Percentiles rank a stretch among this genome's conserved stretches.
Conservation (phyloP, 1,140 invertebrate species). For the Phymastichus coffea region DNA sequence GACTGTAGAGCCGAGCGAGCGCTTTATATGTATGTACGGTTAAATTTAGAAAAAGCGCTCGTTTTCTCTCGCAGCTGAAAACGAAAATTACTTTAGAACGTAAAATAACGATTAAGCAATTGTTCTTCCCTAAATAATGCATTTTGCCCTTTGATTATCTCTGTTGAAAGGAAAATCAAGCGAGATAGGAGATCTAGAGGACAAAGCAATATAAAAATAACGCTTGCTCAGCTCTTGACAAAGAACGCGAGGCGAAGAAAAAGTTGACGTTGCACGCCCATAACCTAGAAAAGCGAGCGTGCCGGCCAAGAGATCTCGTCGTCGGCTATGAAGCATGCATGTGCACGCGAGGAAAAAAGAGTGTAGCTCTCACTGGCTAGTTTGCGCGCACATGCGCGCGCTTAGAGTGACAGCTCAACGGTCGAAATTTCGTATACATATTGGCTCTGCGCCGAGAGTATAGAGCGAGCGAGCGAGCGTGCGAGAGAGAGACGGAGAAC, state of each 20-base stretch:
- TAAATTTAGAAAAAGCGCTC: slow-evolving; percentile 23
- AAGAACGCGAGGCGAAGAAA: neutral
- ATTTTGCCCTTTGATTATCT: too few species aligned
- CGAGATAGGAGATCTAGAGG: too few species aligned
- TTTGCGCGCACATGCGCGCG: neutral
- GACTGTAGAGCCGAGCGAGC: slow-evolving; percentile 11
- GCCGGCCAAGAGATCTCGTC: too few species aligned
- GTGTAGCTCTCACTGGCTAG: slow-evolving; percentile 6
- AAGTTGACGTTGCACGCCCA: neutral
- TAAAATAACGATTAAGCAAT: too few species aligned
- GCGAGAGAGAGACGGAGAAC: slow-evolving; percentile 17
- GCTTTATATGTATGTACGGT: neutral
- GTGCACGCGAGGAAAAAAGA: too few species aligned
- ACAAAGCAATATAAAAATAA: too few species aligned
- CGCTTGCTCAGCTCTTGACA: too few species aligned
- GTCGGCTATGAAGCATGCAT: too few species aligned
- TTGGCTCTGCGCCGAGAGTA: slow-evolving; percentile 30
- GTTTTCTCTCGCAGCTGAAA: neutral
- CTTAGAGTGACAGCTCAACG: slow-evolving; percentile 32
- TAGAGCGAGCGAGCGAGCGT: slow-evolving; percentile 23
- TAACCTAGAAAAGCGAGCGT: slow-evolving; percentile 24
- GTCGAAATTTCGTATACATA: slow-evolving; percentile 40
- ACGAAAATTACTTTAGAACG: too few species aligned
- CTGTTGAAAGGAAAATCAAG: too few species aligned
- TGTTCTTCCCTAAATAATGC: too few species aligned